These are phyloP conservation scores for Peribatodes rhomboidaria DNA, from an alignment of 2,888 invertebrate genomes.

Conservation along the genomic window DNA sequence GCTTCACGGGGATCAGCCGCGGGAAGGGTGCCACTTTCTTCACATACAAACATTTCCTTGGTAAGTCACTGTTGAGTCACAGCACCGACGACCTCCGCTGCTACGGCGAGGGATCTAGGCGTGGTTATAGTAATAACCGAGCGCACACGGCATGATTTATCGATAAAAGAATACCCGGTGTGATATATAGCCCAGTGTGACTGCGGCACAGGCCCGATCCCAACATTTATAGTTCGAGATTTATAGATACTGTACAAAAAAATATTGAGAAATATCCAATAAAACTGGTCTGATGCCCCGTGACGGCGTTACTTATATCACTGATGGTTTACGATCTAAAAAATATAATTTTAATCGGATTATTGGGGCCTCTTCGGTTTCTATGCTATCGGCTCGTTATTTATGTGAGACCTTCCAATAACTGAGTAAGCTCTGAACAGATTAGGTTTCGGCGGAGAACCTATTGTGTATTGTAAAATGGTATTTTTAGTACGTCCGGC, in stretches of 20 bases:
- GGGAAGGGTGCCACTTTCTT: not conserved
- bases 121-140: slow-evolving; percentile 67
- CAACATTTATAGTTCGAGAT: slow-evolving; percentile 66
- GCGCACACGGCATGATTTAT: slow-evolving; percentile 73
- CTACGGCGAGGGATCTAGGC: slow-evolving; percentile 47
- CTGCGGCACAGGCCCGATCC: slow-evolving; percentile 55
- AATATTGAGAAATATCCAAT: slow-evolving; percentile 67
- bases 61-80: slow-evolving; percentile 33
- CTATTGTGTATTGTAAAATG: slow-evolving; percentile 50
- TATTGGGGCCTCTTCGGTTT: slow-evolving; percentile 60
- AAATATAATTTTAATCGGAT: slow-evolving; percentile 68
- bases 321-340: slow-evolving; percentile 64
- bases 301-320: slow-evolving; percentile 56
- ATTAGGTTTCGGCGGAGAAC: slow-evolving; percentile 43
- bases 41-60: slow-evolving; percentile 3
- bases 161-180: slow-evolving; percentile 61
- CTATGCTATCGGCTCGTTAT: slow-evolving; percentile 56
- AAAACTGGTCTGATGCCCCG: slow-evolving; percentile 62
- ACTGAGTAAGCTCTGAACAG: slow-evolving; percentile 45
- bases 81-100: slow-evolving; percentile 23
- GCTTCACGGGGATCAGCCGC: slow-evolving; percentile 32
- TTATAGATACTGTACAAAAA: slow-evolving; percentile 75
- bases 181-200: slow-evolving; percentile 64
- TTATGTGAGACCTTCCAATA: slow-evolving; percentile 53
- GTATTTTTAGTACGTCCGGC: slow-evolving; percentile 59